Evolutionary conservation across 1,140 invertebrate species (phyloP).

Genomic region (Goniozus legneri): DNA sequence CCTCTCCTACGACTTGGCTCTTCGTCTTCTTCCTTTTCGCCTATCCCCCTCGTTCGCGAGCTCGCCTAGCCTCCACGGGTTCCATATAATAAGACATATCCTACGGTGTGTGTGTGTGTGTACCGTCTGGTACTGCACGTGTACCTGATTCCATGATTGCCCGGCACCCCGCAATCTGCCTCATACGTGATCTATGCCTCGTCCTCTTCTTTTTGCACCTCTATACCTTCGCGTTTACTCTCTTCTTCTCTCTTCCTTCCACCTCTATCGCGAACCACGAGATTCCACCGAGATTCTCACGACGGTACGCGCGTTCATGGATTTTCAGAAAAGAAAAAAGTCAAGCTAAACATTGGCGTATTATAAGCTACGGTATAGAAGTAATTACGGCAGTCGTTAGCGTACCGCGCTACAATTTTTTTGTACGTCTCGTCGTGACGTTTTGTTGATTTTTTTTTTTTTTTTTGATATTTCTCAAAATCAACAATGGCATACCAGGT

Average conservation of each 20-base stretch:
- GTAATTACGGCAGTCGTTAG: too few relatives aligned
- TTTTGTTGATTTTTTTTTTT: too few relatives aligned
- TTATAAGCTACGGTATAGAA: too few relatives aligned
- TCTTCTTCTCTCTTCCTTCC: not conserved
- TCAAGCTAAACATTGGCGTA: too few relatives aligned
- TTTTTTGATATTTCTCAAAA: too few relatives aligned
- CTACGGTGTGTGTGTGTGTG: constrained; percentile 17
- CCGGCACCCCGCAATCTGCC: constrained; percentile 34
- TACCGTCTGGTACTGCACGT: constrained; percentile 27
- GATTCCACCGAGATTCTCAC: too few relatives aligned
- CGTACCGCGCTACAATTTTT: too few relatives aligned
- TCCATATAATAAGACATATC: constrained; percentile 37
- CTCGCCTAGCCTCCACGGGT: constrained; percentile 19
- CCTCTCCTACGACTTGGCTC: too few relatives aligned
- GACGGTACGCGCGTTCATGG: too few relatives aligned
- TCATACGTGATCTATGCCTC: constrained; percentile 39
- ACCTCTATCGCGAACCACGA: not conserved
- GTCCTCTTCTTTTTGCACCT: not conserved
- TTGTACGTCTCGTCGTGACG: too few relatives aligned
- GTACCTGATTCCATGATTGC: constrained; percentile 39
- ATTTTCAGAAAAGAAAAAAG: too few relatives aligned
- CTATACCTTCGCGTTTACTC: not conserved
- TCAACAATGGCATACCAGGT: too few relatives aligned
- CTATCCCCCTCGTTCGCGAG: constrained; percentile 20
- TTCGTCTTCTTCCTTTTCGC: constrained; percentile 7